A percentile compares a stretch with the other conserved stretches of the same genome.
phyloP scores from a whole-genome alignment of 2,888 invertebrate species.

The Caenorhabditis doughertyi region DNA sequence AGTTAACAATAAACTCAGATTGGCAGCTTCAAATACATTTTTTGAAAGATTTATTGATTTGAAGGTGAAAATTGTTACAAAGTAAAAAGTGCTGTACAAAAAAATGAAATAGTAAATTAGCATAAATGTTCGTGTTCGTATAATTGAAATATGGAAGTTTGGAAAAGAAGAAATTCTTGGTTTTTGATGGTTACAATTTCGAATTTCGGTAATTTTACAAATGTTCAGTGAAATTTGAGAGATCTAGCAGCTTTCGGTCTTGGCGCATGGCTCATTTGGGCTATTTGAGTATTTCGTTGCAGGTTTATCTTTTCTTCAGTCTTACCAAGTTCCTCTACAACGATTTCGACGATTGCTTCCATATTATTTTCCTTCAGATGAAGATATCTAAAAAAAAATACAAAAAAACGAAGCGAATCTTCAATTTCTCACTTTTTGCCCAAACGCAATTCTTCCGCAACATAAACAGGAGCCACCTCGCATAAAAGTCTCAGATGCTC shows the following conservation, averaged over 20 bases:
- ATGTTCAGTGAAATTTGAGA: constrained; percentile 35
- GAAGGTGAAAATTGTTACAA: neutral
- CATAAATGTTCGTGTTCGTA: no score
- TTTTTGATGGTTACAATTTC: neutral
- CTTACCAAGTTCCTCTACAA: constrained; percentile 26
- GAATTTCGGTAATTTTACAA: neutral
- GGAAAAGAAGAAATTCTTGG: no score
- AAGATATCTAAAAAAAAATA: constrained; percentile 33
- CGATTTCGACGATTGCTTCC: constrained; percentile 39
- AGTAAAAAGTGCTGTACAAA: neutral
- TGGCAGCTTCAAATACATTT: neutral
- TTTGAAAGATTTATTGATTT: constrained; percentile 2
- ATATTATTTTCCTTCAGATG: constrained; percentile 55
- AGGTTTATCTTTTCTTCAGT: constrained; percentile 9
- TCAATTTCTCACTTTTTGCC: constrained; percentile 31
- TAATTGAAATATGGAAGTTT: no score
- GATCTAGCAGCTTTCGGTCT: constrained; percentile 54
- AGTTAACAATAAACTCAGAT: neutral
- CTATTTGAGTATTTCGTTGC: constrained; percentile 19
- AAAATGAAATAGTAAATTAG: no score
- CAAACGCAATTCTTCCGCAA: constrained; percentile 16
- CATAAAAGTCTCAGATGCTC: constrained; percentile 52
- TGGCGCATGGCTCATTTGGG: constrained; percentile 36
- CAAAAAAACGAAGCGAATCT: neutral
- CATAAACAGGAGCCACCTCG: constrained; percentile 47